A percentile compares a stretch with the other conserved stretches of the same genome.
These are phyloP conservation scores for Galeruca laticollis DNA, from an alignment of 2,888 invertebrate species.

Conservation along the genomic window DNA sequence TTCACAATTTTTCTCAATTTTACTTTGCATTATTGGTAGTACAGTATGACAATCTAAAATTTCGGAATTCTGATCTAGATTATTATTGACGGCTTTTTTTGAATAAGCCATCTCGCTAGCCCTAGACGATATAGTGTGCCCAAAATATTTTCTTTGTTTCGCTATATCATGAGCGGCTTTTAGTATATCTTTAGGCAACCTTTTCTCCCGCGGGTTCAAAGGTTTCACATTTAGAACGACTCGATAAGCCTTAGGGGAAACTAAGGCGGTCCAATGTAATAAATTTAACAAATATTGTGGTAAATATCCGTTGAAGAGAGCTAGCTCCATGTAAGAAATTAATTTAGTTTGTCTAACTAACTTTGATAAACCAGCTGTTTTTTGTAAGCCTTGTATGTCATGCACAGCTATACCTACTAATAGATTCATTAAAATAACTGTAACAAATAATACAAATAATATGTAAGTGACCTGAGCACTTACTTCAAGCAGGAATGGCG, in stretches of 20 bases:
- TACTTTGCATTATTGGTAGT: constrained; percentile 73
- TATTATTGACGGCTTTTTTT: constrained; percentile 76
- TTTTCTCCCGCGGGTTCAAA: constrained; percentile 84
- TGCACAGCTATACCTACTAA: constrained; percentile 90
- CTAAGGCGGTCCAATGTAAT: constrained; percentile 81
- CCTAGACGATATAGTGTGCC: constrained; percentile 77
- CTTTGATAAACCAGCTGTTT: constrained; percentile 87
- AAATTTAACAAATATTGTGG: constrained; percentile 81
- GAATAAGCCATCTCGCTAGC: constrained; percentile 75
- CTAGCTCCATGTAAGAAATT: constrained; percentile 88
- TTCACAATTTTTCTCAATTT: constrained; percentile 77
- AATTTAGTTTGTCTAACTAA: constrained; percentile 86
- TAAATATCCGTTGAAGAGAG: constrained; percentile 82
- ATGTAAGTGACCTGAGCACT: constrained; percentile 87
- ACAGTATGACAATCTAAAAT: constrained; percentile 65
- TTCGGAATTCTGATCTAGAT: constrained; percentile 64
- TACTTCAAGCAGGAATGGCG: constrained; percentile 81
- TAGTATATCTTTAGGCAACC: constrained; percentile 83
- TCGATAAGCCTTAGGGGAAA: constrained; percentile 84
- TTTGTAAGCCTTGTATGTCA: constrained; percentile 87
- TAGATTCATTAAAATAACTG: constrained; percentile 87
- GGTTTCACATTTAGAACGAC: constrained; percentile 87
- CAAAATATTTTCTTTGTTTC: constrained; percentile 78
- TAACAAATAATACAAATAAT: constrained; percentile 84
- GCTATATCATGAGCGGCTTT: constrained; percentile 86